Base-by-base conservation (phyloP, 2,888 invertebrate genomes). In the Exephanes ischioxanthus region DNA sequence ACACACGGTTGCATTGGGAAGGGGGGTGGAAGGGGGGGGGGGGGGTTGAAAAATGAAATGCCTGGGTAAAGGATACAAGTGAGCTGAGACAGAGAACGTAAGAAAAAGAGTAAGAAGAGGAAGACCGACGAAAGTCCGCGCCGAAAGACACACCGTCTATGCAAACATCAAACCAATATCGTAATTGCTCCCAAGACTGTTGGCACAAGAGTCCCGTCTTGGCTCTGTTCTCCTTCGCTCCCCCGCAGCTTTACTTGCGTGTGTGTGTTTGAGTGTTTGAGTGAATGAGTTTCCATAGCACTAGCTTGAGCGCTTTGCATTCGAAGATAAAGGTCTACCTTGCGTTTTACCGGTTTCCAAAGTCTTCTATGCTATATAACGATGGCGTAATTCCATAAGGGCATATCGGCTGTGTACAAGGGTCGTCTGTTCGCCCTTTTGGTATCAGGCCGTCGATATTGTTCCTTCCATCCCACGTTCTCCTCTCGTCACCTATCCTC, bases 121-220 rank as follows among this genome's bases (percentile, higher is more conserved):
- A 51, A 53, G 71, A 67, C 19, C 66, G 66, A 71, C 55, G 77
- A 83, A 72, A 71, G 53, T 41, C 58, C 16, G 5, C 48, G 58
- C 48, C 72, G 73, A 84, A 61, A 80, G 87, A 89, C 88, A 87
- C 87, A 84, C 83, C 81, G 86, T 78, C 89, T 90, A 88, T 88
- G 90, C 87, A 91, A 92, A 92, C 90, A 89, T 89, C 89, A 87
- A 90, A 88, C 91, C 90, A 92, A 92, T 92, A 92, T 90, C 91
- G 91, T 92, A 92, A 92, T 92, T 92, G 91, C 91, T 91, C 89
- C 88, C 89, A 85, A 88, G 89, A 88, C 88, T 91, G 89, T 91
- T 90, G 90, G 89, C 90, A 87, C 86, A 90, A 89, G 89, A 88
- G 84, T 87, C 88, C 85, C 87, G 88, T 88, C 89, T 87, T 83